Evolutionary conservation across 2,888 invertebrate species (phyloP).

Genomic region (Zelleria hepariella): DNA sequence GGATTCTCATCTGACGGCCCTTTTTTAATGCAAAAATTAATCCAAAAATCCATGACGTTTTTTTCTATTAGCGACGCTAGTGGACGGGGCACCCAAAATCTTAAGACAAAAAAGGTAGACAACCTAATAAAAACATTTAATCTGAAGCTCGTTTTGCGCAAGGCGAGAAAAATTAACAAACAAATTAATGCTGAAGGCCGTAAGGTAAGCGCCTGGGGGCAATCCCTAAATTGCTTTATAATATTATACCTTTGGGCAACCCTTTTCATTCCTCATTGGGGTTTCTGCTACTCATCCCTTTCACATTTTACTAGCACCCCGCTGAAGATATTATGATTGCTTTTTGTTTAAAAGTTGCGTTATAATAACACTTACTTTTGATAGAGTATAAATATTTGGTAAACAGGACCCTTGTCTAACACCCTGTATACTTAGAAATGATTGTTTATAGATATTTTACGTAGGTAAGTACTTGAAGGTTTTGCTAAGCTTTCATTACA

Average conservation of each 20-base stretch:
- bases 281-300: constrained; percentile 10
- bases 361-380: not conserved
- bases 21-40: no score
- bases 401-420: no score
- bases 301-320: not conserved
- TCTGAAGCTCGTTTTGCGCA: not conserved
- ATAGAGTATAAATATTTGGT: no score
- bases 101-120: not conserved
- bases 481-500: no score
- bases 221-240: constrained; percentile 42
- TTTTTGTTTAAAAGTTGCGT: not conserved
- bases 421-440: no score
- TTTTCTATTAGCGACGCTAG: no score
- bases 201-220: constrained; percentile 36
- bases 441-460: no score
- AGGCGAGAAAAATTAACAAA: constrained; percentile 50
- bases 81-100: no score
- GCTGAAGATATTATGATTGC: not conserved
- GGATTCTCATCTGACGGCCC: no score
- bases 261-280: constrained; percentile 27
- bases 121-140: not conserved
- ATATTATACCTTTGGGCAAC: constrained; percentile 44
- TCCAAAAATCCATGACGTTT: no score
- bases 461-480: no score
- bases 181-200: constrained; percentile 61